Evolutionary conservation across 2,113 vertebrate genomes (phyloP).

Genomic region (Halcyon malimbica): DNA sequence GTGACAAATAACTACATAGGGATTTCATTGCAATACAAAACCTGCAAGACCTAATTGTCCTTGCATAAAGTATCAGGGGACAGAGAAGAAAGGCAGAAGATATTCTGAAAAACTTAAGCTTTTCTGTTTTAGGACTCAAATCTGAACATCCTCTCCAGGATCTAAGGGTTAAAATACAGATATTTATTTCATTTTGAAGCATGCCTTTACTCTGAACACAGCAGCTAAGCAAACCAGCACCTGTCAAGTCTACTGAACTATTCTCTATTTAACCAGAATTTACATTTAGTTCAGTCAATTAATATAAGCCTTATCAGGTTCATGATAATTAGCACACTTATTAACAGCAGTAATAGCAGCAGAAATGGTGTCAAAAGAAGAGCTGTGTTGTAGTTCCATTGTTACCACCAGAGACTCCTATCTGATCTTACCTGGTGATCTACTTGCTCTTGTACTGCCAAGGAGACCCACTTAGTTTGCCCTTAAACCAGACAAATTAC

Average conservation of each 20-base stretch:
- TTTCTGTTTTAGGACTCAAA: not conserved
- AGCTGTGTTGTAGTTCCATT: not conserved
- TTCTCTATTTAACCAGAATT: conserved; percentile 39
- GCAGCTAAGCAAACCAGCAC: not conserved
- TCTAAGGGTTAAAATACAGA: not conserved
- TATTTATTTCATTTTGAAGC: not conserved
- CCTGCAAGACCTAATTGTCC: not conserved
- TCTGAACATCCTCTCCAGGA: not conserved
- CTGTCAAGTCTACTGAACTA: not conserved
- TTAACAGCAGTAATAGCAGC: conserved; percentile 31
- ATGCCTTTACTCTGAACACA: not conserved
- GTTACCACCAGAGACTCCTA: conserved; percentile 34
- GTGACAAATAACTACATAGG: not conserved
- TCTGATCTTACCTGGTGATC: conserved; percentile 64
- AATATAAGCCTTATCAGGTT: conserved; percentile 41
- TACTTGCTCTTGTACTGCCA: conserved; percentile 35
- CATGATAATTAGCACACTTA: conserved; percentile 57
- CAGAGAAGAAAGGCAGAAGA: not conserved
- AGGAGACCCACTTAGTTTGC: conserved; percentile 34
- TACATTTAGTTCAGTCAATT: conserved; percentile 51
- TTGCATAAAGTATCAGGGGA: not conserved
- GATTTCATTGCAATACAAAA: not conserved
- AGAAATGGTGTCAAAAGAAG: conserved; percentile 31
- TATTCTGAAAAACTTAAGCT: not conserved
- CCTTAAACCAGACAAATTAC: conserved; percentile 64